These are phyloP conservation scores for Pseudopipra pipra DNA, from an alignment of 2,113 vertebrate genomes.

Conservation along the genomic window DNA sequence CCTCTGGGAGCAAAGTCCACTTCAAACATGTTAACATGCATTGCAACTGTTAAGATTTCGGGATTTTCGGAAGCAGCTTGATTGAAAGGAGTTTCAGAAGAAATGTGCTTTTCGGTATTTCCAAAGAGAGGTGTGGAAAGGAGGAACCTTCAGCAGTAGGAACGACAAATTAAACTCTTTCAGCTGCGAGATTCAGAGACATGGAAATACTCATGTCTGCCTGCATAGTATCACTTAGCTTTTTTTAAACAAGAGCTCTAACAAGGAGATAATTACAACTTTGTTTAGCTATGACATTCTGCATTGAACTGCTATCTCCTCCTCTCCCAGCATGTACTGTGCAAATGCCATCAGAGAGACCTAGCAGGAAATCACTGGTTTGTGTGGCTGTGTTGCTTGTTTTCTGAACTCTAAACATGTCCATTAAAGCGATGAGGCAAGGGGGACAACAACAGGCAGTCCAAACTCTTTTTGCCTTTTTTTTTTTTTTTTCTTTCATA, in stretches of 20 bases:
- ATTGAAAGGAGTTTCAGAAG: neutral
- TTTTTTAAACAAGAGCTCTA: conserved; percentile 36
- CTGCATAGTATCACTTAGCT: neutral
- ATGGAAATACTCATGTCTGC: neutral
- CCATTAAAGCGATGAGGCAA: neutral
- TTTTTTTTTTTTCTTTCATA: neutral
- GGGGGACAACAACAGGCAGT: neutral
- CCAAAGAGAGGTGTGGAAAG: neutral
- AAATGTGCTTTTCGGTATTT: fast-evolving
- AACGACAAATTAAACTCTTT: neutral
- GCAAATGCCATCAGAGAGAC: neutral
- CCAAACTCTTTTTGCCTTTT: neutral
- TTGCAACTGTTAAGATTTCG: fast-evolving
- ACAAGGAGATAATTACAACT: conserved; percentile 28
- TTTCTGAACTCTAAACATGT: neutral
- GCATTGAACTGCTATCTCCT: neutral
- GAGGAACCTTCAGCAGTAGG: neutral
- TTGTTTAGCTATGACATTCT: conserved; percentile 11
- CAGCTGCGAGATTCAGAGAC: neutral
- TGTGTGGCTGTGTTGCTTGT: neutral
- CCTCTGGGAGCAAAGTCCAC: neutral
- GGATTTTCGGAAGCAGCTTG: neutral
- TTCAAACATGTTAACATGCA: fast-evolving
- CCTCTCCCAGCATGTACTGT: neutral
- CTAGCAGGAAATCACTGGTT: neutral